Percentiles rank a stretch among this genome's conserved stretches.
phyloP scores from a whole-genome alignment of 2,113 vertebrate genomes.

The Pyrgilauda ruficollis region DNA sequence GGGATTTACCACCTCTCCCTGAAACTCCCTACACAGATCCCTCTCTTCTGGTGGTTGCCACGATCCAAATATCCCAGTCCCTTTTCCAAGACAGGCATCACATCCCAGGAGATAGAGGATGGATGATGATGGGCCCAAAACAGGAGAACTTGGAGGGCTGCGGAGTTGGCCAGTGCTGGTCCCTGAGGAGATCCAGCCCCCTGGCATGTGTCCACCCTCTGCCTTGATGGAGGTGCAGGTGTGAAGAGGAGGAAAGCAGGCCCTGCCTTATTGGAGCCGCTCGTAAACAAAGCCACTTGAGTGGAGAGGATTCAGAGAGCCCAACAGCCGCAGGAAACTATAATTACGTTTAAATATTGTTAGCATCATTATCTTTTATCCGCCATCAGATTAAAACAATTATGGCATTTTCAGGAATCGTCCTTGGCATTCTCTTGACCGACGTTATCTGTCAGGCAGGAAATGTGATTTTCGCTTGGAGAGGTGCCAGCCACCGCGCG shows the following conservation, averaged over 20 bases:
- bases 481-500: background rate
- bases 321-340: conserved; percentile 67
- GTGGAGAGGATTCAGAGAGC: conserved; percentile 63
- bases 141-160: rapidly evolving
- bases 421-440: conserved; percentile 67
- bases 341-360: conserved; percentile 70
- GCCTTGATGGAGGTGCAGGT: conserved; percentile 16
- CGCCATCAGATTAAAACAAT: conserved; percentile 70
- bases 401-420: conserved; percentile 68
- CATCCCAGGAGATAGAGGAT: background rate
- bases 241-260: conserved; percentile 26
- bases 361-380: conserved; percentile 70
- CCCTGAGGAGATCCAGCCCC: background rate
- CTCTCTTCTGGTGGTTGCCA: background rate
- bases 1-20: background rate
- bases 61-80: background rate
- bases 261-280: background rate
- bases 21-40: background rate
- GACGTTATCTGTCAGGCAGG: conserved; percentile 66
- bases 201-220: background rate
- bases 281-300: conserved; percentile 67
- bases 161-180: rapidly evolving
- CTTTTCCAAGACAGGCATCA: background rate
- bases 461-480: conserved; percentile 63
- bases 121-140: background rate